These are phyloP conservation scores for Stegodyphus dumicola DNA, from an alignment of 1,140 invertebrate genomes.

Conservation along the genomic window DNA sequence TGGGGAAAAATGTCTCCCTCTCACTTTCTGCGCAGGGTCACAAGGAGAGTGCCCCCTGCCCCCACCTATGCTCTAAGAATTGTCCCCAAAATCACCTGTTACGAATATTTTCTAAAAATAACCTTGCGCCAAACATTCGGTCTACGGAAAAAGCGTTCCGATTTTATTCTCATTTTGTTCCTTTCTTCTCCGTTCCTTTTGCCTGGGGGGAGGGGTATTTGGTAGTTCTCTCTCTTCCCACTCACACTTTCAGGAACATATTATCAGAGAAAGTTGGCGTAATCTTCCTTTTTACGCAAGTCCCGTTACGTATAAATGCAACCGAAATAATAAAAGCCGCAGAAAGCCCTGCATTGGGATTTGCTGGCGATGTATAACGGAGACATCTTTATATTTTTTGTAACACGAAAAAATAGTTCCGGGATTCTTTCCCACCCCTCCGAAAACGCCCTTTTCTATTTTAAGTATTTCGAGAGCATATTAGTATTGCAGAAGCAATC, in stretches of 20 bases:
- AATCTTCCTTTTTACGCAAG: neutral
- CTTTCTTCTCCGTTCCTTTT: no score
- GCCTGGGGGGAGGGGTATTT: no score
- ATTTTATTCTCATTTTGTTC: neutral
- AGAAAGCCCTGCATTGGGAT: neutral
- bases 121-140: slow-evolving; percentile 16
- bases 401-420: no score
- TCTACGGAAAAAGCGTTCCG: slow-evolving; percentile 1
- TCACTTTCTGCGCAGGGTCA: slow-evolving; percentile 41
- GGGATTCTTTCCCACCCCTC: no score
- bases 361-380: no score
- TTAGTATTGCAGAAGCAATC: no score
- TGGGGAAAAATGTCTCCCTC: slow-evolving; percentile 24
- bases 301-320: neutral
- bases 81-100: slow-evolving; percentile 45
- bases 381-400: no score
- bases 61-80: slow-evolving; percentile 11
- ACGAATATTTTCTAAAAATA: slow-evolving; percentile 49
- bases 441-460: no score
- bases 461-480: no score
- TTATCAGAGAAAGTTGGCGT: slow-evolving; percentile 3
- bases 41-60: slow-evolving; percentile 3
- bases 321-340: neutral
- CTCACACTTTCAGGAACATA: neutral
- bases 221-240: neutral